Base-by-base conservation (phyloP, 2,113 vertebrate genomes). In the Apodemus speciosus region DNA sequence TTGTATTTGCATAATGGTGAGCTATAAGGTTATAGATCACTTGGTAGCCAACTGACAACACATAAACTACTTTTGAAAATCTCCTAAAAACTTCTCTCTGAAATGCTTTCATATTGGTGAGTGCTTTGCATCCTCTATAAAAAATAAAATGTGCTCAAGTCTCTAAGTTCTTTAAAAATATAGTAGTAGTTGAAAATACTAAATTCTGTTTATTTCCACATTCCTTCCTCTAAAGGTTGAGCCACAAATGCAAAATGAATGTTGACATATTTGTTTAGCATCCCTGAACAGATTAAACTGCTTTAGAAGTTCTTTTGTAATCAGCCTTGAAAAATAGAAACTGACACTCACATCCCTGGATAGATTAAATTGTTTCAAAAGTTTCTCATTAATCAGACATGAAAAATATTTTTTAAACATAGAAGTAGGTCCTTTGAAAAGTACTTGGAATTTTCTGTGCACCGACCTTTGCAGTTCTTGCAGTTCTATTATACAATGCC, bases 1-100 rank as follows among this genome's bases (percentile, higher is more conserved):
- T 95, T 90, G 27, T 97, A 97, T 98, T 98, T 98, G 97, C 96
- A 97, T 98, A 98, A 97, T 97, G 96, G 97, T 97, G 90, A 98
- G 94, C 85, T 97, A 30, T 96, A 97, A 98, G 88, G 94, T 97
- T 97, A 97, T 97, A 97, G 97, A 98, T 98, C 95, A 98, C 85
- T 95, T 93, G 86, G 43, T 97, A 97, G 97, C 97, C 97, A 94
- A 95, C 85, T 0, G 93, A 97, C 97, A 98, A 95, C 89, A 89
- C 91, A 97, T 98, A 97, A 98, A 98, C 93, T 98, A 64, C 89
- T 94, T 96, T 71, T 87, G 95, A 97, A 97, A 98, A 97, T 88
- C 95, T 96, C 96, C 96, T 97, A 95, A 98, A 98, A 98, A 88
- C 93, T 97, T 97, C 97, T 97, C 15, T 97, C 95, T 97, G 95